Conservation (phyloP, 2,797 vertebrate genomes). For the Chaunax sp. region DNA sequence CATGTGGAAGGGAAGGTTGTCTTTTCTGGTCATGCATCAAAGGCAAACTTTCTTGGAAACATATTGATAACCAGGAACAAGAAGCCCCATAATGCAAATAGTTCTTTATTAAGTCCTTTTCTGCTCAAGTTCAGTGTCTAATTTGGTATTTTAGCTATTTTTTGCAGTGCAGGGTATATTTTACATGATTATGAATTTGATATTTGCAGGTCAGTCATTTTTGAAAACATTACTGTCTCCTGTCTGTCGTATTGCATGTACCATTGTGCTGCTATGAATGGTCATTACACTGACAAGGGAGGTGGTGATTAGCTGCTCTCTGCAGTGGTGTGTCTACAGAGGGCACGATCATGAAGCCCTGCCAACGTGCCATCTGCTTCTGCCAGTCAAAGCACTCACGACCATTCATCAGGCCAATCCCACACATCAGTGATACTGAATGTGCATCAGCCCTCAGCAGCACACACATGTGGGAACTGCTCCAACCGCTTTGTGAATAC, state of each 20-base stretch:
- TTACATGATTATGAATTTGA: neutral
- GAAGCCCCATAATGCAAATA: too few relatives aligned
- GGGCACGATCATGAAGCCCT: conserved; percentile 43
- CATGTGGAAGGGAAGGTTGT: too few relatives aligned
- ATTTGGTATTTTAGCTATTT: too few relatives aligned
- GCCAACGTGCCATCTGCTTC: conserved; percentile 74
- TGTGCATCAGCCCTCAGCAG: conserved; percentile 57
- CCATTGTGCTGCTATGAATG: conserved; percentile 47
- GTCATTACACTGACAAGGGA: conserved; percentile 37
- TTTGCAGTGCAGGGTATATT: neutral
- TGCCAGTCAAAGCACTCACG: conserved; percentile 59
- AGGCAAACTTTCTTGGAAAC: too few relatives aligned
- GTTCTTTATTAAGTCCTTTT: too few relatives aligned
- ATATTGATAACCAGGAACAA: too few relatives aligned
- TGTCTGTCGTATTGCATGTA: conserved; percentile 32
- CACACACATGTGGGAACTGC: conserved; percentile 49
- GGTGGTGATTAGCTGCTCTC: conserved; percentile 54
- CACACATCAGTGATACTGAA: conserved; percentile 49
- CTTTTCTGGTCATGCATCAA: too few relatives aligned
- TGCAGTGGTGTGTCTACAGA: conserved; percentile 52
- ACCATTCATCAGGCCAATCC: conserved; percentile 66
- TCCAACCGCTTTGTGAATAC: conserved; percentile 14
- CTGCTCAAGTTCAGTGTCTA: too few relatives aligned
- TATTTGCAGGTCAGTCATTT: conserved; percentile 47
- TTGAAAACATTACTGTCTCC: conserved; percentile 27